Base-by-base conservation (phyloP, 37 sponge, comb jelly and placozoan species). In the Diacarnus erythraeanus region DNA sequence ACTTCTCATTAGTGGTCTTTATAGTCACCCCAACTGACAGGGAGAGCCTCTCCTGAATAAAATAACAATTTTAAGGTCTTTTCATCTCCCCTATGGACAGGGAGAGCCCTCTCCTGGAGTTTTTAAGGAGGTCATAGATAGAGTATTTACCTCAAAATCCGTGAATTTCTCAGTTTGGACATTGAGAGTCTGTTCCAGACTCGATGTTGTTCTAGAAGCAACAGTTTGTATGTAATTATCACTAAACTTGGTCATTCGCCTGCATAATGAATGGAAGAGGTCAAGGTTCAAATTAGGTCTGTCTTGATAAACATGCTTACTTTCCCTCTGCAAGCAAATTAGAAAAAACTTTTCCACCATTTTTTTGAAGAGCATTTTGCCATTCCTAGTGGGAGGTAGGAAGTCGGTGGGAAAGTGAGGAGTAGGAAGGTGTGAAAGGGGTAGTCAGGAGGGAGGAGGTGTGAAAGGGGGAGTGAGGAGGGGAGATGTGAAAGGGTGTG, bases 321-420 rank as follows among this genome's bases (percentile, higher is more conserved):
- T 69, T 71, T 81, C 91, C 95, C 72, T 94, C 95, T 5, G 78
- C 21, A 3, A 94, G 41, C 0, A 94, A 57, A 33, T 84, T 77
- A 38, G 64, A 42, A 42, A 94, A 94, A 1, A 80, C 71, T 42
- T 80, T 84, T 1, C 79, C 86, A 15, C 85, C 85, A 69, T 21
- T 41, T n/a, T 64, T 80, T 59, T 87, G 61, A 22, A 87, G 65
- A 29, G 79, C 72, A 18, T 17, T 38, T 59, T 88, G 86, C 86
- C 85, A 84, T 54, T 87, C 89, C 93, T 88, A 30, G 29, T 38
- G 10, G 15, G 4, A 75, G 5, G 26, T 30, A 83, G 0, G 58
- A 29, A 9, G 41, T 40, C 57, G 38, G 40, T 22, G 80, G 74
- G 43, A 42, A 58, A 22, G 25, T 23, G 57, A 5, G n/a, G n/a